phyloP scores from a whole-genome alignment of 2,888 invertebrate genomes.

The Tetrapedia diversipes region DNA sequence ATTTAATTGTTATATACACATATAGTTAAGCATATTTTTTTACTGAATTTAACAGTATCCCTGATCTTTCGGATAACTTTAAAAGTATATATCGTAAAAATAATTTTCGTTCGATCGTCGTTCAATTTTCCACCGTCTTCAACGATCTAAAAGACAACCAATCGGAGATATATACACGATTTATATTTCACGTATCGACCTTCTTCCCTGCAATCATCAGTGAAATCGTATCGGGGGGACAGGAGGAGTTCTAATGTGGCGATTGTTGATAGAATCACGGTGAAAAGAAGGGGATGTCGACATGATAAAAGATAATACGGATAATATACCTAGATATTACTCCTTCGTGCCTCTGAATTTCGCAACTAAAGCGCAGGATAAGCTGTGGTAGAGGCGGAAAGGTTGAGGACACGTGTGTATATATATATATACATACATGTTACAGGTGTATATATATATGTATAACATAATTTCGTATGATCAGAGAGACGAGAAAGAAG shows the following conservation, averaged over 20 bases:
- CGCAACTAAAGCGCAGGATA: slow-evolving; percentile 79
- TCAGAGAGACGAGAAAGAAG: slow-evolving; percentile 36
- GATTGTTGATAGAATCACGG: slow-evolving; percentile 59
- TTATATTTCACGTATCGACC: slow-evolving; percentile 45
- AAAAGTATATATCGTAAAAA: too few relatives aligned
- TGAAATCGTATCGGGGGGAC: slow-evolving; percentile 23
- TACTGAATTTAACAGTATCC: too few relatives aligned
- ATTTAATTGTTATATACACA: too few relatives aligned
- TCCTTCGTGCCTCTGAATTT: slow-evolving; percentile 65
- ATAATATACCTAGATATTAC: slow-evolving; percentile 51
- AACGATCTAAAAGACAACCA: background rate
- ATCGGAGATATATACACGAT: background rate
- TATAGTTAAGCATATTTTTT: too few relatives aligned
- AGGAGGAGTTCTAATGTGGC: slow-evolving; percentile 58
- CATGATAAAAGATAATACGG: slow-evolving; percentile 34
- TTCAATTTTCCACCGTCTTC: background rate
- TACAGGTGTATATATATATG: background rate
- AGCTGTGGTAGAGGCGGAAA: slow-evolving; percentile 68
- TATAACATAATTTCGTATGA: slow-evolving; percentile 31
- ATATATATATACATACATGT: background rate
- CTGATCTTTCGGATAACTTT: too few relatives aligned
- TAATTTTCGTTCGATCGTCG: too few relatives aligned
- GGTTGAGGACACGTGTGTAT: background rate
- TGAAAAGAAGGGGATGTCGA: slow-evolving; percentile 20
- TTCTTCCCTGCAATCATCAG: slow-evolving; percentile 54